Evolutionary conservation across 2,113 vertebrate genomes (phyloP).

Genomic region (Burhinus oedicnemus): DNA sequence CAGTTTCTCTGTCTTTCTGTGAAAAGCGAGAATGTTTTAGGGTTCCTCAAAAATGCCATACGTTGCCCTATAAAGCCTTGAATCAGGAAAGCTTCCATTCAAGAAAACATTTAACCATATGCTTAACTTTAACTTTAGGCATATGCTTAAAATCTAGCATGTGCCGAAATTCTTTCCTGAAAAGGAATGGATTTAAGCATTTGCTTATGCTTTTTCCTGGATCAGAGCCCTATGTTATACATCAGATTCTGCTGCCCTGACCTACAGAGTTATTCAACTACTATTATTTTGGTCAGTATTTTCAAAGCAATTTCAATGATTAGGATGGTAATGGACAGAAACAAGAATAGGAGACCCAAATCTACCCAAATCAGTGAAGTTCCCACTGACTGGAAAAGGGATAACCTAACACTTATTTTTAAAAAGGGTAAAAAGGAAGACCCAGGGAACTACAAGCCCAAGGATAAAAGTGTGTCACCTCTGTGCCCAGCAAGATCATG

Average conservation of each 20-base stretch:
- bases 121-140: constrained; percentile 48
- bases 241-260: background rate
- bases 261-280: background rate
- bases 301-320: background rate
- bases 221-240: background rate
- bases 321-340: background rate
- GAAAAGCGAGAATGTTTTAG: constrained; percentile 23
- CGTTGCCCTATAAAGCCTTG: constrained; percentile 41
- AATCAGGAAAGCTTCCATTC: constrained; percentile 14
- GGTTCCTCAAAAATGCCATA: constrained; percentile 56
- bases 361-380: background rate
- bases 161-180: constrained; percentile 3
- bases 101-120: constrained; percentile 62
- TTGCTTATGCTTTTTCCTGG: constrained; percentile 35
- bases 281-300: background rate
- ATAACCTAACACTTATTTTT: background rate
- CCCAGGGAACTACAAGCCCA: background rate
- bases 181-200: constrained; percentile 20
- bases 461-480: background rate
- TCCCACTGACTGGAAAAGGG: background rate
- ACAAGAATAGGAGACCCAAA: background rate
- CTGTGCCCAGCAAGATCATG: background rate
- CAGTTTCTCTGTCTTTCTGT: background rate
- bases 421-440: background rate
- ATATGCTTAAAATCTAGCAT: constrained; percentile 52